A percentile compares a stretch with the other conserved stretches of the same genome.
Conservation (phyloP, 2,113 vertebrate species). For the Calypte anna region DNA sequence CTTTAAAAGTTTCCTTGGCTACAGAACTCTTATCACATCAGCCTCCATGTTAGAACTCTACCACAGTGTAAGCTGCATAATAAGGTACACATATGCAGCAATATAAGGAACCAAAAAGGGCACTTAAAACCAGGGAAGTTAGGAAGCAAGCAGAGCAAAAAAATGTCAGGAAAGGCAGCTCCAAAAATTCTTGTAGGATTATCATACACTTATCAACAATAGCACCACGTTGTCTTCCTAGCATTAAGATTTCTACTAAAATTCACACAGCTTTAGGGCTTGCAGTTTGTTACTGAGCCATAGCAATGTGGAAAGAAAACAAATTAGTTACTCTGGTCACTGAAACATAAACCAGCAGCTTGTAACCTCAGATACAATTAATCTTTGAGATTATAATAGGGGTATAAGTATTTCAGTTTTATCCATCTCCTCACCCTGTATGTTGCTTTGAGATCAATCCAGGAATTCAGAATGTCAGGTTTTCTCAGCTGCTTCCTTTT, state of each 20-base stretch:
- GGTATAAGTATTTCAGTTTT: background rate
- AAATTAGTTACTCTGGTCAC: background rate
- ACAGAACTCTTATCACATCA: background rate
- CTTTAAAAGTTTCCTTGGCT: background rate
- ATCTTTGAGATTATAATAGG: background rate
- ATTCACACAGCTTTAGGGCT: background rate
- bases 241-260: background rate
- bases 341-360: background rate
- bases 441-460: slow-evolving; percentile 93
- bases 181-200: background rate
- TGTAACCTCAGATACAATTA: background rate
- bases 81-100: background rate
- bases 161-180: background rate
- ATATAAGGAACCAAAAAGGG: background rate
- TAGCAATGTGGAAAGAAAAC: background rate
- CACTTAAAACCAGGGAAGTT: background rate
- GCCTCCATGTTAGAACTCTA: background rate
- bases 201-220: background rate
- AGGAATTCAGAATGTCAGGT: slow-evolving; percentile 87
- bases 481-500: slow-evolving; percentile 92
- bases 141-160: background rate
- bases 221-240: background rate
- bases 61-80: background rate
- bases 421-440: slow-evolving; percentile 84
- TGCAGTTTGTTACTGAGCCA: background rate